Conservation (phyloP, 2,888 invertebrate genomes). For the Pogonocherus hispidulus region DNA sequence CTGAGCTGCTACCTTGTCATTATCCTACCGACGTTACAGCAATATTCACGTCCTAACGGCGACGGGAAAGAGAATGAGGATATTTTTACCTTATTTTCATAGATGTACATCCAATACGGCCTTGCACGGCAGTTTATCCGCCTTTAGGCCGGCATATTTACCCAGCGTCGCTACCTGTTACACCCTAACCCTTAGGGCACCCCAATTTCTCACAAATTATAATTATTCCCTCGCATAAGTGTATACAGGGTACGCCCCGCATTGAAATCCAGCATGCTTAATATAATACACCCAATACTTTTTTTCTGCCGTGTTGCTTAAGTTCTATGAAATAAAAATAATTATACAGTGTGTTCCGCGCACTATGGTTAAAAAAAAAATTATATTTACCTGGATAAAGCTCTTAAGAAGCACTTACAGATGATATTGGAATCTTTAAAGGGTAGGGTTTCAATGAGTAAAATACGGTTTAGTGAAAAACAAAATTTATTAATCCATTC, state of each 20-base stretch:
- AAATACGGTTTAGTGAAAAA: conserved; percentile 7
- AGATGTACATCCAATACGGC: neutral
- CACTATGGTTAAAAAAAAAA: no score
- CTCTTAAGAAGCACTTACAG: no score
- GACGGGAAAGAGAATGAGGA: conserved; percentile 1
- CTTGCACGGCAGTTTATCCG: neutral
- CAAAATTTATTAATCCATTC: conserved; percentile 29
- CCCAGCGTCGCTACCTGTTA: conserved; percentile 3
- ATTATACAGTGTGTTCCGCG: no score
- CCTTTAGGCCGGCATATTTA: conserved; percentile 5
- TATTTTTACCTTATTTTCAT: conserved; percentile 18
- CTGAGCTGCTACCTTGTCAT: conserved; percentile 50
- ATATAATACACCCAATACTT: no score
- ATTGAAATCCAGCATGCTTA: no score
- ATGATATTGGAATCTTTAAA: neutral
- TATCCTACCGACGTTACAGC: conserved; percentile 46
- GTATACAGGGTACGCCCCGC: neutral
- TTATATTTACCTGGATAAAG: no score
- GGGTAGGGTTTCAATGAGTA: neutral
- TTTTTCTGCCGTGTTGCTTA: no score
- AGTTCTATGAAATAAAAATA: no score
- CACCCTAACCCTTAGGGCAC: conserved; percentile 2
- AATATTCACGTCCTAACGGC: conserved; percentile 13
- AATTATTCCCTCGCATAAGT: neutral
- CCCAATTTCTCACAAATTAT: neutral